Evolutionary conservation across 53 echinoderm and acorn worm species (phyloP), one percentile per base, ranked within the genome.

Genomic region (Stichopus horrens): DNA sequence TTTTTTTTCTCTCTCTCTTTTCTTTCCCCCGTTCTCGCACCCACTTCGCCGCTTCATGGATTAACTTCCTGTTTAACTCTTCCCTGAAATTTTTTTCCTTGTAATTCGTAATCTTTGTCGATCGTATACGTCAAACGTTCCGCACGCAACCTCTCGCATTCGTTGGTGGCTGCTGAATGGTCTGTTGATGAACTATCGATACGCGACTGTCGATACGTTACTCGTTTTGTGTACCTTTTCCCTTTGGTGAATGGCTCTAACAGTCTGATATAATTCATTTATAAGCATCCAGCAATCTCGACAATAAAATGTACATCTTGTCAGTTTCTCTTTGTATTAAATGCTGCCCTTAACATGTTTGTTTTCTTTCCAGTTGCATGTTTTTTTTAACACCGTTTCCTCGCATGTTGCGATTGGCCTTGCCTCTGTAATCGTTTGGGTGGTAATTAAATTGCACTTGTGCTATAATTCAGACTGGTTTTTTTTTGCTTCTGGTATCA

Each of bases 1-100:
- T 7, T 71, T 71, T 21, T 71, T 18, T 78, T 58, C 23, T 77
- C 58, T 77, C 81, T 83, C 51, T 83, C 58, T 90, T 86, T 88
- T 88, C 87, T 90, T 78, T 79, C 76, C 88, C 83, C 77, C 74
- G 74, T 58, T 79, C 81, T 86, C 65, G 83, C 86, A 59, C 57
- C 86, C 55, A 55, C 23, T 54, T 55, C 56, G 73, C 37, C 23
- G 18, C 67, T 57, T 76, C 77, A 81, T 84, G 58, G 88, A 83
- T 73, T 56, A 68, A 74, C 74, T 75, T 74, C 75, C 18, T 21
- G 71, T 20, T 37, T 71, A 71, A 71, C 71, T 71, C n/a, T 68
- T 20, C 19, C 71, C n/a, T 71, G 19, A 71, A 16, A 71, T 71
- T 7, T 16, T 16, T 59, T 59, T 59, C 59, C 8, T 11, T 59